A percentile compares a stretch with the other conserved stretches of the same genome.
These are phyloP conservation scores for Prionailurus bengalensis DNA, from an alignment of 2,113 vertebrate species.

Conservation along the genomic window DNA sequence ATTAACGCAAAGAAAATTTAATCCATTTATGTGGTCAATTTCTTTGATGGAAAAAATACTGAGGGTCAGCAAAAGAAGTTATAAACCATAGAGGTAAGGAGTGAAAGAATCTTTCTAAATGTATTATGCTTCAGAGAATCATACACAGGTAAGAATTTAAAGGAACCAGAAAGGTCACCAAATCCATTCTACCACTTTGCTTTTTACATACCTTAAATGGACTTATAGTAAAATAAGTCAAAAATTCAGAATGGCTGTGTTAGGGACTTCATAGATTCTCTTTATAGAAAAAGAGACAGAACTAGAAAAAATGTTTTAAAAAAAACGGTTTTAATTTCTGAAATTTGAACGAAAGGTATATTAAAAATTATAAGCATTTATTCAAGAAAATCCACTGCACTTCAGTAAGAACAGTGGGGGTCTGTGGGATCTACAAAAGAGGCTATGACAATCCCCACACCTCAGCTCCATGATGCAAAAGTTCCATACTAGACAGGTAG, in stretches of 20 bases:
- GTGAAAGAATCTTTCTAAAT: not conserved
- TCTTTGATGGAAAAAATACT: not conserved
- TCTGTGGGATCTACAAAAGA: not conserved
- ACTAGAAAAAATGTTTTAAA: not conserved
- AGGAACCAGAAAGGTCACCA: not conserved
- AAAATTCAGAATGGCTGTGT: not conserved
- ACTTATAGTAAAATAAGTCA: not conserved
- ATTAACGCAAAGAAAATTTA: not conserved
- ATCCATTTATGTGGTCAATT: not conserved
- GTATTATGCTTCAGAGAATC: not conserved
- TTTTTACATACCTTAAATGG: not conserved
- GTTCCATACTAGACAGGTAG: not conserved
- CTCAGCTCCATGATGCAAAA: not conserved
- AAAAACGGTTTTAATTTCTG: not conserved
- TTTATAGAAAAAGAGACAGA: not conserved
- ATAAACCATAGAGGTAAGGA: not conserved
- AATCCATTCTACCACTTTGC: not conserved
- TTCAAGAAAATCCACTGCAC: not conserved
- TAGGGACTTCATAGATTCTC: not conserved
- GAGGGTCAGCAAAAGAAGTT: not conserved
- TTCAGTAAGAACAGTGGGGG: not conserved
- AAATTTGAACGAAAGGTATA: not conserved
- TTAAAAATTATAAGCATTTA: not conserved
- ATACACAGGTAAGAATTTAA: not conserved
- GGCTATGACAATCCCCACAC: accelerated